phyloP scores from a whole-genome alignment of 2,113 vertebrate genomes.

The cat (Felis catus) region F.catus_Fca126_mat1.0 CM031417.1:37482501-37483000 shows the following conservation, averaged over 20 bases:
- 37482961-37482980: too few relatives aligned
- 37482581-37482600: not conserved
- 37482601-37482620: not conserved
- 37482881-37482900: not conserved
- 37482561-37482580: not conserved
- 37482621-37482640: not conserved
- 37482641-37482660: not conserved
- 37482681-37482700: not conserved
- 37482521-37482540: not conserved
- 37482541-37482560: not conserved
- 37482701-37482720: not conserved
- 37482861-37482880: not conserved
- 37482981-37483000: not conserved
- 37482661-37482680: not conserved
- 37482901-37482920: not conserved
- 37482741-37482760: not conserved
- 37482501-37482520: not conserved
- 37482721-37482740: not conserved
- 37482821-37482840: accelerated
- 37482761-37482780: not conserved
- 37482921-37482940: not conserved
- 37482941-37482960: not conserved
- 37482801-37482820: accelerated
- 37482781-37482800: not conserved
- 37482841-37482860: not conserved